Percentiles rank a stretch among this genome's conserved stretches.
Evolutionary conservation across 2,797 vertebrate genomes (phyloP).

Genomic region (Alectoris magna): DNA sequence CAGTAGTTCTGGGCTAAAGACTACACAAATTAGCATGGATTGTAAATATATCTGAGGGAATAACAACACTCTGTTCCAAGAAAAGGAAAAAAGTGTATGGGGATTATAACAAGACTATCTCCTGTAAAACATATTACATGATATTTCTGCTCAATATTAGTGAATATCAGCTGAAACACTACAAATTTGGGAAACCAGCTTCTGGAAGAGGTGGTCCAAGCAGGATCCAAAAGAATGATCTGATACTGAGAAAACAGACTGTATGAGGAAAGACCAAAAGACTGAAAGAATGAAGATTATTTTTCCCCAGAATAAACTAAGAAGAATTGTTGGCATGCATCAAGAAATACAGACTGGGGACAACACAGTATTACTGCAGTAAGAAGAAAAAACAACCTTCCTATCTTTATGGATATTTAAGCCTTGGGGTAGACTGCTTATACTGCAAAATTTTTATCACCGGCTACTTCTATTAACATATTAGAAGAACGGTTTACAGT

Average conservation of each 20-base stretch:
- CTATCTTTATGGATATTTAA: neutral
- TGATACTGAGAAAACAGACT: neutral
- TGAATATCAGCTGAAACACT: neutral
- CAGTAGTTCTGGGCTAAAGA: neutral
- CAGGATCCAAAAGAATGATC: neutral
- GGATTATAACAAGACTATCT: neutral
- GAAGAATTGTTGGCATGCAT: neutral
- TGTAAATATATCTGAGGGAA: neutral
- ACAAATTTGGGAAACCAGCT: neutral
- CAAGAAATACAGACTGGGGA: neutral
- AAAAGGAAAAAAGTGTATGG: neutral
- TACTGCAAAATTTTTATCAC: neutral
- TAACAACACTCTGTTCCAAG: neutral
- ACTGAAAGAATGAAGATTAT: neutral
- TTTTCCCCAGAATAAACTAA: neutral
- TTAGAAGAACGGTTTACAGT: neutral
- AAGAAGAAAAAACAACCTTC: neutral
- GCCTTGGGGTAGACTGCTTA: neutral
- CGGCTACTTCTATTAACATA: neutral
- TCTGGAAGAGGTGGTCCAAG: neutral
- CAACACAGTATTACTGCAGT: neutral
- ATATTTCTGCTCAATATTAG: neutral
- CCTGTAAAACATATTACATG: neutral
- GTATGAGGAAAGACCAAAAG: neutral
- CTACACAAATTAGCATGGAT: neutral